phyloP scores from a whole-genome alignment of 2,888 invertebrate species.

The Oeneis ivallda region DNA sequence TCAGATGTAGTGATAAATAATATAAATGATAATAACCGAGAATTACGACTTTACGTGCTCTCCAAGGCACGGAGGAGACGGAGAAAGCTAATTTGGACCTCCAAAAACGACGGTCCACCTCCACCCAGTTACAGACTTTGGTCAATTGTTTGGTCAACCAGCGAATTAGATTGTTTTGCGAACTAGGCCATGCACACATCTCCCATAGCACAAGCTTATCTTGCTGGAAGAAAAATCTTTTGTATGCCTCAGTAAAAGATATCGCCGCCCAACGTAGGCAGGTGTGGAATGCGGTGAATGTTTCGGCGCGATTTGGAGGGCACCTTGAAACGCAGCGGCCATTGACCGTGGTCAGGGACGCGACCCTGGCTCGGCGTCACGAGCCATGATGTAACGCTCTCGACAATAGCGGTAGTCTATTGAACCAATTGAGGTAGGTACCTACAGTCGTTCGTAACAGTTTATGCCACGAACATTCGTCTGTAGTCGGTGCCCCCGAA shows the following conservation, averaged over 20 bases:
- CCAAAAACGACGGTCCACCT: no score
- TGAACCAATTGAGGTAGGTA: conserved; percentile 46
- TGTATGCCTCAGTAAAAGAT: not conserved
- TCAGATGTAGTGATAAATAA: no score
- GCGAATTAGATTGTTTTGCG: no score
- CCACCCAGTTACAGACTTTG: no score
- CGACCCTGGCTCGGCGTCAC: conserved; percentile 62
- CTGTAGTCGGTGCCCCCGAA: conserved; percentile 10
- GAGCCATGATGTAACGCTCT: conserved; percentile 46
- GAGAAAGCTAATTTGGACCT: no score
- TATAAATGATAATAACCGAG: no score
- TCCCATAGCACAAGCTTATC: not conserved
- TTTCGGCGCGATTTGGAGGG: conserved; percentile 48
- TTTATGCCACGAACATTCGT: conserved; percentile 7
- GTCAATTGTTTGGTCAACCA: no score
- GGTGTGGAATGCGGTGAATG: conserved; percentile 32
- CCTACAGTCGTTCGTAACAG: conserved; percentile 19
- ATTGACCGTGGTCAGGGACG: conserved; percentile 80
- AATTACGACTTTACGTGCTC: no score
- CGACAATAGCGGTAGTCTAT: conserved; percentile 38
- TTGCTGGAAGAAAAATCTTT: not conserved
- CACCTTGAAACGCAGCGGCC: conserved; percentile 74
- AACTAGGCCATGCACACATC: no score
- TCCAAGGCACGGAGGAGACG: no score
- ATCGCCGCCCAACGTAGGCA: not conserved